A percentile compares a stretch with the other conserved stretches of the same genome.
These are phyloP conservation scores for Eulemur mongoz DNA, from an alignment of 2,797 vertebrate genomes.

Conservation along the genomic window DNA sequence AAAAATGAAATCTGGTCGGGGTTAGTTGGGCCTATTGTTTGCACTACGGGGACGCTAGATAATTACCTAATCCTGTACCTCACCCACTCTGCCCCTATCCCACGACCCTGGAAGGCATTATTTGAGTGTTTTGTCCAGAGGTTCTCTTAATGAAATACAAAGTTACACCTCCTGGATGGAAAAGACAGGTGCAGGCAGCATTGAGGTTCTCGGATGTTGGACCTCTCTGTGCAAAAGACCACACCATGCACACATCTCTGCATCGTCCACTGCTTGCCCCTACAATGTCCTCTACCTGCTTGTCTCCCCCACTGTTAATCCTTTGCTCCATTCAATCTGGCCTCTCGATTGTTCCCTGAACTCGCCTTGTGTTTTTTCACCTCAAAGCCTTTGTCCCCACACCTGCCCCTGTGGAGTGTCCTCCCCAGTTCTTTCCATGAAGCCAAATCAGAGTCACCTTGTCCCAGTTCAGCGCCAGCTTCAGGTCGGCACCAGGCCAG, in stretches of 20 bases:
- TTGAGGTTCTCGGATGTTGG: neutral
- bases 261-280: neutral
- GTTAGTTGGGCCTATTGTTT: neutral
- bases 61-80: neutral
- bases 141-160: neutral
- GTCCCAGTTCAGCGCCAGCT: neutral
- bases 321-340: neutral
- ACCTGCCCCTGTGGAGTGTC: slow-evolving; percentile 46
- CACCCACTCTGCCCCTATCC: neutral
- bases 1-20: neutral
- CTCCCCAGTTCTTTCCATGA: neutral
- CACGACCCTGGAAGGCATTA: neutral
- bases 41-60: neutral
- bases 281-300: neutral
- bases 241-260: fast-evolving
- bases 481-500: slow-evolving; percentile 30
- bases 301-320: neutral
- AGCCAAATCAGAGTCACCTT: slow-evolving; percentile 36
- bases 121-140: neutral
- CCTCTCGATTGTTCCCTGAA: slow-evolving; percentile 2
- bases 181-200: neutral
- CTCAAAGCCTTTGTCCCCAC: slow-evolving; percentile 10
- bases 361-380: slow-evolving; percentile 56
- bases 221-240: neutral
- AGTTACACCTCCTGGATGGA: neutral